Evolutionary conservation across 2,888 invertebrate genomes (phyloP), one percentile per base, ranked within the genome.

Genomic region (Axea sp.): DNA sequence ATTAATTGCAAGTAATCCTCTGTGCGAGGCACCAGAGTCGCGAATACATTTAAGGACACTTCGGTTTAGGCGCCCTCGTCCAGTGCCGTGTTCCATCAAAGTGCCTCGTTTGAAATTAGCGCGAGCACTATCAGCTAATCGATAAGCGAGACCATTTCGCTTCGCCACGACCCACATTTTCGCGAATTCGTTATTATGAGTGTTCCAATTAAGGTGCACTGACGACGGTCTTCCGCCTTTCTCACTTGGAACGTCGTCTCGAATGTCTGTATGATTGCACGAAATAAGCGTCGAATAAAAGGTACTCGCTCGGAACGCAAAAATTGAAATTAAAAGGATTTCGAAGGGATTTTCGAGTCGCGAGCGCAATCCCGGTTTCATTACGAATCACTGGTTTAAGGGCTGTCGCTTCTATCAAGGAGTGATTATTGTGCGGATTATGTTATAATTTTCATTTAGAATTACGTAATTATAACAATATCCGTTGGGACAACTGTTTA

Each of bases 101-200:
- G 60, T 60, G 41, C 28, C 43, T 41, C 28, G 43, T 51, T 62
- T 35, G 30, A 71, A 71, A 75, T 75, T 75, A 71, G 67, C 71
- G 35, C 51, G 33, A 51, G 71, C 62, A 71, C 71, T 71, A 68
- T 73, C 45, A 53, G 41, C 45, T 59, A 75, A 75, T 75, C 75
- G 72, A 72, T 75, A 72, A 64, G 55, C 43, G 51, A 57, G 62
- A 57, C 62, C 75, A 59, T 71, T 57, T 75, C 67, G 53, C 72
- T 68, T 64, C 45, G 57, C 49, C 28, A 53, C 59, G 62, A 57
- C 62, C 71, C 67, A 68, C 71, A 75, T 72, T 75, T 72, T 72
- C 75, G 41, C 43, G 45, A 31, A 51, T 49, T 60, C 41, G 47
- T 51, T 35, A 33, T 47, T 60, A 60, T 28, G 33, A 35, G 37